phyloP scores from a whole-genome alignment of 1,140 invertebrate genomes.

The Radopholus similis region DNA sequence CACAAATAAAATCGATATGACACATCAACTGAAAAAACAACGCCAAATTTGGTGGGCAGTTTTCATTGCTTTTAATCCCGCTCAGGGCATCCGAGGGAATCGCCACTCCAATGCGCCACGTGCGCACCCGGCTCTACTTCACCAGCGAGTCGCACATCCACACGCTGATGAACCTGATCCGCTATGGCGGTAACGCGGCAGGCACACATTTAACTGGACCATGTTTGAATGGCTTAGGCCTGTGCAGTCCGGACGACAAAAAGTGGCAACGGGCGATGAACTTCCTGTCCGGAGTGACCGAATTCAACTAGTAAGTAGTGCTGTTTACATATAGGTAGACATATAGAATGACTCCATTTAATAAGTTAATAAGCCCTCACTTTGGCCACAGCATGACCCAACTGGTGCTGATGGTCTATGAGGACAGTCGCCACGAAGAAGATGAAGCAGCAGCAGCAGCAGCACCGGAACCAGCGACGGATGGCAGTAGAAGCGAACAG shows the following conservation, averaged over 20 bases:
- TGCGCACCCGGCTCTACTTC: constrained; percentile 92
- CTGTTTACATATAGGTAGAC: too few species aligned
- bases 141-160: constrained; percentile 98
- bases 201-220: too few species aligned
- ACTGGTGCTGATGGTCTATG: constrained; percentile 58
- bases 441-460: constrained; percentile 2
- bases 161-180: constrained; percentile 87
- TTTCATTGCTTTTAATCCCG: too few species aligned
- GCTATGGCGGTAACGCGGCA: too few species aligned
- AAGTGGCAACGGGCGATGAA: constrained; percentile 98
- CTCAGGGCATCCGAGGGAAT: constrained; percentile 78
- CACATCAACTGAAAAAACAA: not conserved
- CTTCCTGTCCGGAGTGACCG: constrained; percentile 91
- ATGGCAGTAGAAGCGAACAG: too few species aligned
- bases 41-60: constrained; percentile 15
- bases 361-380: too few species aligned
- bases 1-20: too few species aligned
- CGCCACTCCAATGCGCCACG: constrained; percentile 91
- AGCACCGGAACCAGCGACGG: constrained; percentile 11
- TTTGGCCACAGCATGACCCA: constrained; percentile 19
- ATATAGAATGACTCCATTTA: too few species aligned
- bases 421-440: constrained; percentile 45
- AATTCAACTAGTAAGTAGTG: constrained; percentile 78
- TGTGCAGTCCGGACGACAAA: constrained; percentile 75
- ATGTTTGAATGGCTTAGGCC: too few species aligned